A percentile compares a stretch with the other conserved stretches of the same genome.
Conservation (phyloP, 1,140 invertebrate species). For the Sminthurides bifidus region DNA sequence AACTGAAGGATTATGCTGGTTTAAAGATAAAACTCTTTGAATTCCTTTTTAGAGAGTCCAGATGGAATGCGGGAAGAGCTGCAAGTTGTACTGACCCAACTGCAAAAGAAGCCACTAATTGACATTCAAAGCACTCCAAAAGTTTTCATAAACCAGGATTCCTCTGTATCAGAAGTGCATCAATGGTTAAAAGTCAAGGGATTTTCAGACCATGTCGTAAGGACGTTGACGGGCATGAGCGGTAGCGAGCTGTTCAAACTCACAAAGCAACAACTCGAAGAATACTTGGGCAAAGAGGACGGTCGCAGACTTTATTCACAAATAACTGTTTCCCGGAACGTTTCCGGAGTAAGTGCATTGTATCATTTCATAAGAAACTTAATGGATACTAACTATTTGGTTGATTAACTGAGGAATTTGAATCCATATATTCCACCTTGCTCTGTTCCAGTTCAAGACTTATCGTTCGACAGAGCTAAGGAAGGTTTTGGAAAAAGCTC, state of each 20-base stretch:
- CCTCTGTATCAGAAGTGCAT: slow-evolving; percentile 52
- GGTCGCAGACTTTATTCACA: slow-evolving; percentile 60
- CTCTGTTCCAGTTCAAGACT: slow-evolving; percentile 51
- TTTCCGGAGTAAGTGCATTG: slow-evolving; percentile 60
- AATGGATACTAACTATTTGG: neutral
- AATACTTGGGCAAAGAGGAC: slow-evolving; percentile 53
- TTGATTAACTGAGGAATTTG: neutral
- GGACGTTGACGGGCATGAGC: slow-evolving; percentile 50
- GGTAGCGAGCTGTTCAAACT: slow-evolving; percentile 59
- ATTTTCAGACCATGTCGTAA: slow-evolving; percentile 52
- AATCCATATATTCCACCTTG: neutral
- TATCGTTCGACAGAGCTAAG: slow-evolving; percentile 52
- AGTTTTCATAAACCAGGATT: slow-evolving; percentile 55
- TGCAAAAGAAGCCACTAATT: slow-evolving; percentile 45
- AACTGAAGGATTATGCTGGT: too few species aligned
- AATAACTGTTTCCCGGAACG: slow-evolving; percentile 59
- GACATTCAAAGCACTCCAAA: slow-evolving; percentile 56
- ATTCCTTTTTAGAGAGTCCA: too few species aligned
- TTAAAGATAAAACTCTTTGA: too few species aligned
- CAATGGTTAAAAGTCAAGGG: slow-evolving; percentile 62
- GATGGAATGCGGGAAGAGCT: slow-evolving; percentile 59
- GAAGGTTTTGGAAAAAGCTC: slow-evolving; percentile 50
- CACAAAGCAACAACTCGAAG: slow-evolving; percentile 50
- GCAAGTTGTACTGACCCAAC: slow-evolving; percentile 49
- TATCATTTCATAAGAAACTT: neutral